Conservation (phyloP, 2,113 vertebrate species). For the Menidia beryllina region DNA sequence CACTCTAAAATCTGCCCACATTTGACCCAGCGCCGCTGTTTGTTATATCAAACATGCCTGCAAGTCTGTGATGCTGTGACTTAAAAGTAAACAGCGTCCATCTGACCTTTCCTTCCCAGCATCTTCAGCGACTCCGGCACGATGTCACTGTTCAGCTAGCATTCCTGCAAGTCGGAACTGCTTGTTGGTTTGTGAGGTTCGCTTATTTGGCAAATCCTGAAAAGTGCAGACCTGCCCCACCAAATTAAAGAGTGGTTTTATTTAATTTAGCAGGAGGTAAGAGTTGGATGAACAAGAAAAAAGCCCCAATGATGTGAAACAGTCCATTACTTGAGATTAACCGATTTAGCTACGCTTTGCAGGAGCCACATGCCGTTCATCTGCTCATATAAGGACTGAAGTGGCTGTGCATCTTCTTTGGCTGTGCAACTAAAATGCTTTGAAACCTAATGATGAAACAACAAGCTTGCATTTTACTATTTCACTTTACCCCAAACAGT, state of each 20-base stretch:
- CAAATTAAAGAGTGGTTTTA: slow-evolving; percentile 29
- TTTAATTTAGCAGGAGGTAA: slow-evolving; percentile 38
- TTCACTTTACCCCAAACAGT: slow-evolving; percentile 71
- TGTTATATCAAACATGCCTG: slow-evolving; percentile 5
- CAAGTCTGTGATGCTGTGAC: slow-evolving; percentile 39
- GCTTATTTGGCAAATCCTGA: slow-evolving; percentile 28
- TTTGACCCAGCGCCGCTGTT: not conserved
- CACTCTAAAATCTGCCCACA: slow-evolving; percentile 2
- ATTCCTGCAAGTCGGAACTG: slow-evolving; percentile 2
- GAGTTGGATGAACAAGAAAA: slow-evolving; percentile 17
- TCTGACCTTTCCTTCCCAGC: slow-evolving; percentile 37
- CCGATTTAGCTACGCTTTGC: too few species aligned
- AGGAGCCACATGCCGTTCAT: too few species aligned
- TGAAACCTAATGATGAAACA: too few species aligned
- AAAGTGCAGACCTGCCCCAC: slow-evolving; percentile 23
- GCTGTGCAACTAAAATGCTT: too few species aligned
- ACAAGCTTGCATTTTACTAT: too few species aligned
- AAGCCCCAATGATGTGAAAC: slow-evolving; percentile 15
- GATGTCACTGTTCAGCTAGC: slow-evolving; percentile 12
- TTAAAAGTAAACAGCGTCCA: slow-evolving; percentile 23
- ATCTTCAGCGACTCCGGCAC: slow-evolving; percentile 13
- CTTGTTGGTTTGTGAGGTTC: slow-evolving; percentile 7
- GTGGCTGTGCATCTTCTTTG: too few species aligned
- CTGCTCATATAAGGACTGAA: too few species aligned
- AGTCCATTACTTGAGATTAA: not conserved